Percentiles rank a stretch among this genome's conserved stretches.
Conservation (phyloP, 1,140 invertebrate genomes). For the Aphidius ervi region DNA sequence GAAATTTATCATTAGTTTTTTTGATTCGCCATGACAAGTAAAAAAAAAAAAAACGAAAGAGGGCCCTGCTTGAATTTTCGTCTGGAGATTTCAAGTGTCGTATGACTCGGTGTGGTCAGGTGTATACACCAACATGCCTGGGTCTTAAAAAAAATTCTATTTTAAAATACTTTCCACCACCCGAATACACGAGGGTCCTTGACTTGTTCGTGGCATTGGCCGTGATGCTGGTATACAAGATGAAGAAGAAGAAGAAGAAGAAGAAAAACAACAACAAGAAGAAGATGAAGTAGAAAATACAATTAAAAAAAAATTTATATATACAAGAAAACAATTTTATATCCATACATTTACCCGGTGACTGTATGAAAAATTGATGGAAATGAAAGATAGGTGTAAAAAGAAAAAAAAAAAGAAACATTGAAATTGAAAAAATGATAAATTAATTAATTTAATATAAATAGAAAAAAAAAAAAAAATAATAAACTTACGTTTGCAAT, state of each 20-base stretch:
- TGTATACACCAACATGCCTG: not conserved
- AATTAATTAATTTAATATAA: not conserved
- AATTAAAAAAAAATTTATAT: not conserved
- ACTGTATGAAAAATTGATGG: not conserved
- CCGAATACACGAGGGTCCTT: conserved; percentile 21
- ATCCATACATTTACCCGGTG: not conserved
- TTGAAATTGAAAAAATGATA: conserved; percentile 3
- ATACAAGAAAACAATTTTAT: too few species aligned
- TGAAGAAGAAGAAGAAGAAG: not conserved
- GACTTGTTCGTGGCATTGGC: conserved; percentile 22
- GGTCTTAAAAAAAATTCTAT: conserved; percentile 16
- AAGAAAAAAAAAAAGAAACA: not conserved
- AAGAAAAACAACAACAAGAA: conserved; percentile 12
- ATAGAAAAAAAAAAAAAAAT: conserved; percentile 13
- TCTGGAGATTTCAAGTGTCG: too few species aligned
- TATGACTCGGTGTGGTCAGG: not conserved
- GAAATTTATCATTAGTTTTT: too few species aligned
- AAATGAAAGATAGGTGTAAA: conserved; percentile 9
- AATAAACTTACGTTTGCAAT: conserved; percentile 69
- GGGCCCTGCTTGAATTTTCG: too few species aligned
- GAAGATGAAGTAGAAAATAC: not conserved
- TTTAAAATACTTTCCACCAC: conserved; percentile 19
- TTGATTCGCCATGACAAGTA: too few species aligned
- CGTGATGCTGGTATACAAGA: conserved; percentile 16
- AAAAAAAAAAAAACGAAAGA: too few species aligned